Conservation (phyloP, 2,797 vertebrate genomes). For the Danio choprae region DNA sequence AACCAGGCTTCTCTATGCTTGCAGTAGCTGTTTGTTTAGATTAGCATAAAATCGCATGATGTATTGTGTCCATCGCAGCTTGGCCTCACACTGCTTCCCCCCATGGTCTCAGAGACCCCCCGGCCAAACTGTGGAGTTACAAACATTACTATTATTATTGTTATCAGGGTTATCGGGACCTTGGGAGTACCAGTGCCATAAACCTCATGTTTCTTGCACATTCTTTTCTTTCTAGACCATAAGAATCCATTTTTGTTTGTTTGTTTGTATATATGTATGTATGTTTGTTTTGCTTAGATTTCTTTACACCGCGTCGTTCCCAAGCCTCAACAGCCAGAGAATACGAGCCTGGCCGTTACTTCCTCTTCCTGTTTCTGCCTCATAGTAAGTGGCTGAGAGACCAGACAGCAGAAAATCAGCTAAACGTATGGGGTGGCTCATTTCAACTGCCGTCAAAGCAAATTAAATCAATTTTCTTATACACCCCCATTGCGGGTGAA, state of each 20-base stretch:
- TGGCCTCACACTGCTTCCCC: slow-evolving; percentile 54
- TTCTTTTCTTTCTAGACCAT: slow-evolving; percentile 66
- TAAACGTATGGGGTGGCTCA: slow-evolving; percentile 48
- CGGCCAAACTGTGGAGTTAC: slow-evolving; percentile 29
- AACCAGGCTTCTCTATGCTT: slow-evolving; percentile 49
- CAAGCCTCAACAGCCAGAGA: slow-evolving; percentile 70
- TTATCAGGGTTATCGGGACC: slow-evolving; percentile 43
- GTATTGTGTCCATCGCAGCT: slow-evolving; percentile 58
- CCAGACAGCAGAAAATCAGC: slow-evolving; percentile 58
- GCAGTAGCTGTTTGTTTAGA: slow-evolving; percentile 52
- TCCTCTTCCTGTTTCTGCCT: slow-evolving; percentile 70
- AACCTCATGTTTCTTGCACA: slow-evolving; percentile 58
- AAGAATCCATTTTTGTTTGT: slow-evolving; percentile 65
- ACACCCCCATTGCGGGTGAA: slow-evolving; percentile 22
- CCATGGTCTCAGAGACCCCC: slow-evolving; percentile 49
- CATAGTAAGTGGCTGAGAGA: slow-evolving; percentile 72
- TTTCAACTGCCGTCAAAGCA: slow-evolving; percentile 50
- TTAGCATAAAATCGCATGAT: slow-evolving; percentile 43
- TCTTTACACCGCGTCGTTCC: slow-evolving; percentile 71
- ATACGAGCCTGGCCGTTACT: slow-evolving; percentile 67
- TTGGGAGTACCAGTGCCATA: slow-evolving; percentile 54
- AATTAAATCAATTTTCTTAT: slow-evolving; percentile 20
- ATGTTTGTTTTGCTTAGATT: slow-evolving; percentile 73
- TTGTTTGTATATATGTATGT: slow-evolving; percentile 64
- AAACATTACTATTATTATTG: background rate